phyloP scores from a whole-genome alignment of 92 coral and sea anemone genomes.

The Palythoa grandiflora region DNA sequence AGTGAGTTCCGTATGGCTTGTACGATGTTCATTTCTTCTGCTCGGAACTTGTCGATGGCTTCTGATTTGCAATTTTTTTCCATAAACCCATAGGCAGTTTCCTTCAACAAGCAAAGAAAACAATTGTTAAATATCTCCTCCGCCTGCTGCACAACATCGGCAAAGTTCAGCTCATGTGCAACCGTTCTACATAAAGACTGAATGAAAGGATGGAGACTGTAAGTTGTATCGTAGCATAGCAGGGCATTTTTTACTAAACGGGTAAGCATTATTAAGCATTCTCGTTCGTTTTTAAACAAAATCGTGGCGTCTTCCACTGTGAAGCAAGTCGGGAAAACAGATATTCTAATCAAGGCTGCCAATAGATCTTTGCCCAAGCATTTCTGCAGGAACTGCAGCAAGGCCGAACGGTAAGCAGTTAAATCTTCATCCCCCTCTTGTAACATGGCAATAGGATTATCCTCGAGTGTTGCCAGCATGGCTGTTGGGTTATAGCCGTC shows the following conservation, averaged over 20 bases:
- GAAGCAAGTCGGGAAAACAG: conserved; percentile 74
- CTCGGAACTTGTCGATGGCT: conserved; percentile 43
- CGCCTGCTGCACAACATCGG: conserved; percentile 47
- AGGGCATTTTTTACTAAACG: conserved; percentile 68
- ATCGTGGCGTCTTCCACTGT: conserved; percentile 63
- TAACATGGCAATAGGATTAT: conserved; percentile 52
- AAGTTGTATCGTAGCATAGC: conserved; percentile 48
- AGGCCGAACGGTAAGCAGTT: conserved; percentile 14
- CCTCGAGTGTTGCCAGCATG: conserved; percentile 43
- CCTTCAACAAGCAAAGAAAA: conserved; percentile 38
- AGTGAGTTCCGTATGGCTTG: conserved; percentile 52
- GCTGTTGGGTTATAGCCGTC: conserved; percentile 32
- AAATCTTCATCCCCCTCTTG: conserved; percentile 41
- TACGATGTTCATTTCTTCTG: conserved; percentile 45
- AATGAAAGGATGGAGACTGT: conserved; percentile 78
- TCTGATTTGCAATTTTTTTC: conserved; percentile 41
- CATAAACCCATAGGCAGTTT: conserved; percentile 49
- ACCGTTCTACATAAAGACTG: conserved; percentile 71
- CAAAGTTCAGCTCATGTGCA: conserved; percentile 35
- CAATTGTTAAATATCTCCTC: conserved; percentile 20
- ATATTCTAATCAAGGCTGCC: conserved; percentile 55
- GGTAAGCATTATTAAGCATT: conserved; percentile 34
- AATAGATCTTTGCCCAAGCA: conserved; percentile 55
- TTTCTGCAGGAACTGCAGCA: conserved; percentile 62
- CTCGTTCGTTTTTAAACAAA: conserved; percentile 46